phyloP scores from a whole-genome alignment of 2,113 vertebrate genomes.

The Onychostruthus taczanowskii region DNA sequence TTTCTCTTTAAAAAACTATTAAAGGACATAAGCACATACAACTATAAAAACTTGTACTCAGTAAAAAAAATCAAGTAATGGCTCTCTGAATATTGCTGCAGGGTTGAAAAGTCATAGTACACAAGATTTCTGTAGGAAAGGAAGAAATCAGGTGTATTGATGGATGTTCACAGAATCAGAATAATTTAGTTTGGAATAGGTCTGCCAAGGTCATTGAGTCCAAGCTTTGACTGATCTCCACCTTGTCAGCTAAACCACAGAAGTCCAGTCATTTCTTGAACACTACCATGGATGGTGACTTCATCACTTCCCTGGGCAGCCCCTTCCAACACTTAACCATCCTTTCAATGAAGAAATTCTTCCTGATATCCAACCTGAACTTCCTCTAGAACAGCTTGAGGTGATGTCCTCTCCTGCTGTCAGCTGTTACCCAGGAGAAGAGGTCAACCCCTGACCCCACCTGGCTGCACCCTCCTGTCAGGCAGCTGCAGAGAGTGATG shows the following conservation, averaged over 20 bases:
- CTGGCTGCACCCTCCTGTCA: not conserved
- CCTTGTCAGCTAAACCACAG: not conserved
- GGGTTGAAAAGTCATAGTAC: not conserved
- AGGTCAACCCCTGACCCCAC: fast-evolving
- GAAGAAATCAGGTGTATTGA: not conserved
- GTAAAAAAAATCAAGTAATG: not conserved
- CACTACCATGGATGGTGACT: not conserved
- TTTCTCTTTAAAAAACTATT: not conserved
- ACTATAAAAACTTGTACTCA: not conserved
- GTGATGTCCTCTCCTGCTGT: not conserved
- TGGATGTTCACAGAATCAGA: not conserved
- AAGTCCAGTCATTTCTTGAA: not conserved
- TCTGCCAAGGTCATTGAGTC: not conserved
- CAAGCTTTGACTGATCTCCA: not conserved
- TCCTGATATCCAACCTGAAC: not conserved
- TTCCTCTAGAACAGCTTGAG: not conserved
- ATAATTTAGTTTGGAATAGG: not conserved
- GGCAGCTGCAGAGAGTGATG: fast-evolving
- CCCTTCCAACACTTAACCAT: not conserved
- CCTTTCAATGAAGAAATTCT: not conserved
- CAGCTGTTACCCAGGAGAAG: no score
- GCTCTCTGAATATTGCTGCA: not conserved
- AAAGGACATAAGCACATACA: not conserved
- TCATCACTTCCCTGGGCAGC: not conserved
- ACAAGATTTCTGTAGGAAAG: not conserved